Evolutionary conservation across 2,888 invertebrate genomes (phyloP).

Genomic region (Helobdella robusta): DNA sequence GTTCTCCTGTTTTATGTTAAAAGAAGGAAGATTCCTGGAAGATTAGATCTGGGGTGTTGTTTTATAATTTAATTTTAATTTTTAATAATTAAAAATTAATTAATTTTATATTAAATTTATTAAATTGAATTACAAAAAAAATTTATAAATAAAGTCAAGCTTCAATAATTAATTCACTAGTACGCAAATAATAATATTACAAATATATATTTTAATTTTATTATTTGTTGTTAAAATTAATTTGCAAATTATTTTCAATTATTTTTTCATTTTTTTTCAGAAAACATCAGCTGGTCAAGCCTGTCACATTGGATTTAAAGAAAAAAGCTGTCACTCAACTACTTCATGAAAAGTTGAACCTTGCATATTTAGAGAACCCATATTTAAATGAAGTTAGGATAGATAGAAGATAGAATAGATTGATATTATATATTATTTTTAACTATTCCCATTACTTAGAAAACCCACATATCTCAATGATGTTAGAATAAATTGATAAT

Average conservation of each 20-base stretch:
- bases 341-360: slow-evolving; percentile 20
- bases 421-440: no score
- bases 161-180: no score
- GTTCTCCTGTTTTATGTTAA: slow-evolving; percentile 26
- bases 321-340: slow-evolving; percentile 1
- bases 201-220: no score
- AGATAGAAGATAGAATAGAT: no score
- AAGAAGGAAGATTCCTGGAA: slow-evolving; percentile 26
- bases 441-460: no score
- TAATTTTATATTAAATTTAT: neutral
- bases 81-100: neutral
- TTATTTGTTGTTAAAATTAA: no score
- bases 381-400: slow-evolving; percentile 24
- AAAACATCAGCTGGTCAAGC: slow-evolving; percentile 26
- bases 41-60: slow-evolving; percentile 26
- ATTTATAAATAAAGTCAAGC: no score
- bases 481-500: no score
- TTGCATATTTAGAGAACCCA: slow-evolving; percentile 14
- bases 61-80: slow-evolving; percentile 1
- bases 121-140: neutral
- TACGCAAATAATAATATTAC: no score
- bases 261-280: slow-evolving; percentile 16
- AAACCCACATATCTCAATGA: no score
- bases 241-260: no score
- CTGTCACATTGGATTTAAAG: slow-evolving; percentile 24